Conservation (phyloP, 2,797 vertebrate species). For the Vultur gryphus region DNA sequence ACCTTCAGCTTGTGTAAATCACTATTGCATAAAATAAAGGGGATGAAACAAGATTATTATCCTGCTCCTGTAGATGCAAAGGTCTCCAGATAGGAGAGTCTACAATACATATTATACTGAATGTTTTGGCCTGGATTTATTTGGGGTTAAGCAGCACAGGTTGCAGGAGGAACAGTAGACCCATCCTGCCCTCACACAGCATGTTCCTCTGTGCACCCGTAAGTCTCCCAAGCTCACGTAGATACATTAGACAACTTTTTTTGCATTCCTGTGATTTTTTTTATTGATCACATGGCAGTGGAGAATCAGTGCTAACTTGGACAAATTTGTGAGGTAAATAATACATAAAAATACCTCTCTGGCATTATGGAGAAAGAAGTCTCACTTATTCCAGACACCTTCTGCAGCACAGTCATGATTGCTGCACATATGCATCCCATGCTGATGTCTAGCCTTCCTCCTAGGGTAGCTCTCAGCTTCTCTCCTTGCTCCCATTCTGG, state of each 20-base stretch:
- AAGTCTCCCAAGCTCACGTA: background rate
- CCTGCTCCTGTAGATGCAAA: background rate
- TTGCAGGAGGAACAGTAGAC: background rate
- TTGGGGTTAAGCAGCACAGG: background rate
- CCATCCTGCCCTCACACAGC: background rate
- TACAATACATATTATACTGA: background rate
- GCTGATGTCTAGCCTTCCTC: background rate
- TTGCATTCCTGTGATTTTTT: background rate
- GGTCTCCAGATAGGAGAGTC: background rate
- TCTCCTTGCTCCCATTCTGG: background rate
- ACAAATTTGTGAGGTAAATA: background rate
- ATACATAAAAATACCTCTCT: background rate
- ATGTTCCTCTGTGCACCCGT: rapidly evolving
- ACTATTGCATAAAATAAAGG: background rate
- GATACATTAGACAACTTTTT: background rate
- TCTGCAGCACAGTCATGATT: background rate
- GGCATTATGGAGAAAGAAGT: background rate
- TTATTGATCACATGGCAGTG: background rate
- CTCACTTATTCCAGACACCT: background rate
- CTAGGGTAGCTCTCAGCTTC: background rate
- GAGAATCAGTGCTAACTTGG: background rate
- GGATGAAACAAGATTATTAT: background rate
- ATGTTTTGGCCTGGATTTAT: background rate
- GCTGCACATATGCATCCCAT: background rate
- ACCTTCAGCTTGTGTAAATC: background rate